These are phyloP conservation scores for Bradypodion ventrale DNA, from an alignment of 2,797 vertebrate genomes.

Conservation along the genomic window DNA sequence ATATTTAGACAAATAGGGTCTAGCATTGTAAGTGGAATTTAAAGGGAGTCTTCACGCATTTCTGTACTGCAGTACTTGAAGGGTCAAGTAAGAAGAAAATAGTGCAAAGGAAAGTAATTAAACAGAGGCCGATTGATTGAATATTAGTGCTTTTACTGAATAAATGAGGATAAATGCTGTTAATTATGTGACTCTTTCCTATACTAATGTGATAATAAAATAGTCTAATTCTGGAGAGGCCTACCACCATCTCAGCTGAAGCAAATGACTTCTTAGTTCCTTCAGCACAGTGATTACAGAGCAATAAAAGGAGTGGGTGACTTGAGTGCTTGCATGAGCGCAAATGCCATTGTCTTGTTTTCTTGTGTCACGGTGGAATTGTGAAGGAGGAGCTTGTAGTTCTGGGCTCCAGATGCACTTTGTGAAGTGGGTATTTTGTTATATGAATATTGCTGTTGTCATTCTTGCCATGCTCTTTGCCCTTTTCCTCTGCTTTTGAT, in stretches of 20 bases:
- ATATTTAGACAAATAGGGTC: slow-evolving; percentile 57
- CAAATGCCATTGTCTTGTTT: background rate
- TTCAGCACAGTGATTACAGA: slow-evolving; percentile 50
- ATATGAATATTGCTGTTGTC: background rate
- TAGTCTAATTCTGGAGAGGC: slow-evolving; percentile 57
- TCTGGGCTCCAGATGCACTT: background rate
- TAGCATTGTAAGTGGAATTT: slow-evolving; percentile 53
- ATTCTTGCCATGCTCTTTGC: background rate
- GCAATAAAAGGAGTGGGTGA: slow-evolving; percentile 43
- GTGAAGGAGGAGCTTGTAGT: background rate
- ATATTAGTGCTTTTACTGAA: slow-evolving; percentile 67
- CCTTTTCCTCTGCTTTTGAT: too few species aligned
- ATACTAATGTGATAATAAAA: slow-evolving; percentile 72
- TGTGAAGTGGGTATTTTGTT: background rate
- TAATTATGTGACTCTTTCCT: slow-evolving; percentile 72
- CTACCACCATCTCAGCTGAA: slow-evolving; percentile 67
- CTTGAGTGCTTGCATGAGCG: slow-evolving; percentile 26
- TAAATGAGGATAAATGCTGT: slow-evolving; percentile 75
- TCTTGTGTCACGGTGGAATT: background rate
- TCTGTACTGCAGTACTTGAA: slow-evolving; percentile 43
- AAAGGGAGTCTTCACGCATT: slow-evolving; percentile 52
- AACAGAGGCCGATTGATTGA: slow-evolving; percentile 60
- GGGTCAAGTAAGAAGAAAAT: slow-evolving; percentile 47
- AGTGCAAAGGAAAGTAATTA: slow-evolving; percentile 69
- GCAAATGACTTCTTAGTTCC: slow-evolving; percentile 60